Evolutionary conservation across 2,888 invertebrate genomes (phyloP).

Genomic region (Minunthozetes semirufus): DNA sequence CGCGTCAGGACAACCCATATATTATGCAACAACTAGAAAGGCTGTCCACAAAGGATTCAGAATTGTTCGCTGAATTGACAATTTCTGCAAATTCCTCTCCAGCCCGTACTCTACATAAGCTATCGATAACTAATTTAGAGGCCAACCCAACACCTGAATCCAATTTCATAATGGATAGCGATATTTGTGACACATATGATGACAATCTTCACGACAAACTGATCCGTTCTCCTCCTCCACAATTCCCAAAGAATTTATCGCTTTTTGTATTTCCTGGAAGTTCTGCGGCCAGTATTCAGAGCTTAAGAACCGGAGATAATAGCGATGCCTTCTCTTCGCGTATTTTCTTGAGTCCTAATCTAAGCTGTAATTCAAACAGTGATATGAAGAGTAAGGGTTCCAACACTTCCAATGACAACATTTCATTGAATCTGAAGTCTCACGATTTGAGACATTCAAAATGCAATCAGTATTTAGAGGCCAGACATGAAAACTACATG

Average conservation of each 20-base stretch:
- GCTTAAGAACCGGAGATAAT: background rate
- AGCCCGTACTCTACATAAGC: background rate
- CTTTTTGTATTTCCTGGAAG: constrained; percentile 40
- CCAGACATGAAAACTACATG: background rate
- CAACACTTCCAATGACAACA: background rate
- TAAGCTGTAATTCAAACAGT: background rate
- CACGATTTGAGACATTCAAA: background rate
- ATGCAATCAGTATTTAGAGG: background rate
- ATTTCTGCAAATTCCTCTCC: constrained; percentile 38
- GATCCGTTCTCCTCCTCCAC: constrained; percentile 70
- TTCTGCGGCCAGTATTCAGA: background rate
- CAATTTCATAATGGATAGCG: constrained; percentile 16
- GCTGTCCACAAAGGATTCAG: constrained; percentile 7
- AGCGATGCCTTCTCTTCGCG: background rate
- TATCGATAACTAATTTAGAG: constrained; percentile 10
- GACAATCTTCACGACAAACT: constrained; percentile 67
- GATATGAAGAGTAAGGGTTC: background rate
- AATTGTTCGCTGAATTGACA: constrained; percentile 54
- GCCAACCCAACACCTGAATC: background rate
- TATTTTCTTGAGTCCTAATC: background rate
- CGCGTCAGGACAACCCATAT: constrained; percentile 76
- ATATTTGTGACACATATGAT: constrained; percentile 19
- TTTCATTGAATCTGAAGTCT: background rate
- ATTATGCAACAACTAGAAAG: constrained; percentile 48
- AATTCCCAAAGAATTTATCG: constrained; percentile 43